Conservation (phyloP, 2,888 invertebrate species). For the Neocrepidodera transversa region DNA sequence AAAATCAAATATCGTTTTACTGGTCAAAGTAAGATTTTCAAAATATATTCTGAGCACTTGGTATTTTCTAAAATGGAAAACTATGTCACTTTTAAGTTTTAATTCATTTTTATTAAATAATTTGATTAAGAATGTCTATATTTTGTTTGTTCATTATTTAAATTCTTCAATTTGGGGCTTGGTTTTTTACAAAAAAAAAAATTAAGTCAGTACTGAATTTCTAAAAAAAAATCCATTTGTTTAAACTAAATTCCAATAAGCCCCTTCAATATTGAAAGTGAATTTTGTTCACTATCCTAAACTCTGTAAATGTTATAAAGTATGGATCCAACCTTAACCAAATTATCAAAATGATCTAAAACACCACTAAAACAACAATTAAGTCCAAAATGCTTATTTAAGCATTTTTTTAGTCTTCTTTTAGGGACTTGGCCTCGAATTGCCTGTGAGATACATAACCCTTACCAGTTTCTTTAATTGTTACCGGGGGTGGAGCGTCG, state of each 20-base stretch:
- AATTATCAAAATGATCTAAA: neutral
- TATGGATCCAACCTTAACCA: neutral
- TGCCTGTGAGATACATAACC: constrained; percentile 55
- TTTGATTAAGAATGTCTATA: neutral
- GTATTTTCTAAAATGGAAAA: neutral
- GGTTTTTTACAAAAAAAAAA: too few relatives aligned
- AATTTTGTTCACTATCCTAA: too few relatives aligned
- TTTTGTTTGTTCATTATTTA: too few relatives aligned
- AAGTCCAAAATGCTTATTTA: neutral
- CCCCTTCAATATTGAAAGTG: too few relatives aligned
- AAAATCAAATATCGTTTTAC: too few relatives aligned
- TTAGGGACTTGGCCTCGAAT: constrained; percentile 52
- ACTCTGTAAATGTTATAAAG: too few relatives aligned
- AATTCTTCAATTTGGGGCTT: too few relatives aligned
- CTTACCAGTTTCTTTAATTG: constrained; percentile 35
- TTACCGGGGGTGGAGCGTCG: constrained; percentile 41
- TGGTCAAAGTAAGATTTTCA: too few relatives aligned
- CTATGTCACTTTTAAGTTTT: neutral
- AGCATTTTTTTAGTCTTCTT: constrained; percentile 50
- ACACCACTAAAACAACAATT: neutral
- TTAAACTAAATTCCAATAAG: neutral
- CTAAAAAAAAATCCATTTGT: neutral
- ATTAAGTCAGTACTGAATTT: constrained; percentile 4
- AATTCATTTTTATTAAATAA: neutral
- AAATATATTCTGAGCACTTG: too few relatives aligned